Evolutionary conservation across 2,888 invertebrate genomes (phyloP).

Genomic region (Tetrapedia diversipes): DNA sequence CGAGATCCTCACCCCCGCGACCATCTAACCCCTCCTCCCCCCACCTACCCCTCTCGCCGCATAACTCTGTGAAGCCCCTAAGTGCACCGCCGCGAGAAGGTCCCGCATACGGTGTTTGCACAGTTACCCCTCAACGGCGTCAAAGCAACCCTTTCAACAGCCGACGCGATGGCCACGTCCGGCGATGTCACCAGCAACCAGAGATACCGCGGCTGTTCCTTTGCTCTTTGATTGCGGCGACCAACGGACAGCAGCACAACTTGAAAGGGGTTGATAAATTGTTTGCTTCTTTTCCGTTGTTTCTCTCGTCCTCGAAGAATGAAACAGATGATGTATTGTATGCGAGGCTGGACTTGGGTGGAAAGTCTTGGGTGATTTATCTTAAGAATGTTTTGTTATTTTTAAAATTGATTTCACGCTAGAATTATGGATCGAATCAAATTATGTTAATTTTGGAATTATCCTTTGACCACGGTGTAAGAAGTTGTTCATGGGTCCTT

Average conservation of each 20-base stretch:
- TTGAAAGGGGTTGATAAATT: background rate
- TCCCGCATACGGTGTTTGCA: conserved; percentile 69
- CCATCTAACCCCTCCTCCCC: conserved; percentile 35
- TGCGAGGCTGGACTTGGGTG: too few relatives aligned
- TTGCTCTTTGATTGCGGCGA: background rate
- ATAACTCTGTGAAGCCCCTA: conserved; percentile 65
- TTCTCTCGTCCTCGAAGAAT: too few relatives aligned
- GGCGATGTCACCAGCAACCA: conserved; percentile 42
- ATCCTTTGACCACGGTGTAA: too few relatives aligned
- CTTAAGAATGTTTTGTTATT: too few relatives aligned
- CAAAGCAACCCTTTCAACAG: conserved; percentile 58
- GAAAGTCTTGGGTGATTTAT: too few relatives aligned
- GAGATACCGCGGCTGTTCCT: background rate
- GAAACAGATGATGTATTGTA: too few relatives aligned
- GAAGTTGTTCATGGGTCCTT: too few relatives aligned
- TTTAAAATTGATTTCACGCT: too few relatives aligned
- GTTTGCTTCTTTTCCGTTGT: background rate
- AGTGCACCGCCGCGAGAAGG: conserved; percentile 68
- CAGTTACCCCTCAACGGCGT: conserved; percentile 69
- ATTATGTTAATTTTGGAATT: too few relatives aligned
- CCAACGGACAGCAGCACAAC: background rate
- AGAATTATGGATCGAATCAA: too few relatives aligned
- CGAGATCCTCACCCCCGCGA: conserved; percentile 39
- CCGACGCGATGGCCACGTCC: conserved; percentile 37
- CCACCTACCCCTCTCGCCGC: conserved; percentile 39